Evolutionary conservation across 2,113 vertebrate species (phyloP), one percentile per base, ranked within the genome.

Genomic region (Delphinus delphis): DNA sequence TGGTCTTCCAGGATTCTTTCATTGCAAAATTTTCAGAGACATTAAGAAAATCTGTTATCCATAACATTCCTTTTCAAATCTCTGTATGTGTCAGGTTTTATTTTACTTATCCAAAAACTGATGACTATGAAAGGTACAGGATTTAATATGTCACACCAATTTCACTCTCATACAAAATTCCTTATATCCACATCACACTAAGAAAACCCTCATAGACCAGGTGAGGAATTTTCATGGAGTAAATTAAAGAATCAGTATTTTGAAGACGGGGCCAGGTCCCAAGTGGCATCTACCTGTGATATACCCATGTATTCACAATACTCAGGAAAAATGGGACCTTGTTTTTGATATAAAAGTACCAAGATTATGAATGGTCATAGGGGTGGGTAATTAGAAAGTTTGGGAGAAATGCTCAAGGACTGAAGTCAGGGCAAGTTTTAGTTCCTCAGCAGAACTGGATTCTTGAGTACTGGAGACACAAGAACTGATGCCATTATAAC

Each of bases 401-500:
- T 2, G 21, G 67, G 38, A 25, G 17, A 58, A 11, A 55, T 2
- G 3, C 5, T 21, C 21, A 33, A 8, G 68, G 14, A 50, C 6
- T 28, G 82, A 44, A 23, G 33, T 0, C 5, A 47, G 2, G 9
- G 60, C 28, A 33, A 28, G 33, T 21, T 63, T 47, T 2, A 17
- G 6, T 1, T 63, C 8, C 60, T 62, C 14, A 8, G 12, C 5
- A 33, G 70, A 13, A 28, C 2, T 8, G 26, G 5, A 9, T 8
- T 41, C 33, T 1, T 33, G 62, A 13, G 62, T 8, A 1, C 7
- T 23, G 6, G 44, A 23, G 21, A 31, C 11, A 1, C 0, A 8
- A 18, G 47, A 26, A 5, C 4, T 0, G 6, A 4, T 1, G 3
- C 1, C 7, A 3, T 8, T 3, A 6, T 23, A 1, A 14, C 0